Evolutionary conservation across 2,113 vertebrate genomes (phyloP).

Genomic region (Apodemus sylvaticus): DNA sequence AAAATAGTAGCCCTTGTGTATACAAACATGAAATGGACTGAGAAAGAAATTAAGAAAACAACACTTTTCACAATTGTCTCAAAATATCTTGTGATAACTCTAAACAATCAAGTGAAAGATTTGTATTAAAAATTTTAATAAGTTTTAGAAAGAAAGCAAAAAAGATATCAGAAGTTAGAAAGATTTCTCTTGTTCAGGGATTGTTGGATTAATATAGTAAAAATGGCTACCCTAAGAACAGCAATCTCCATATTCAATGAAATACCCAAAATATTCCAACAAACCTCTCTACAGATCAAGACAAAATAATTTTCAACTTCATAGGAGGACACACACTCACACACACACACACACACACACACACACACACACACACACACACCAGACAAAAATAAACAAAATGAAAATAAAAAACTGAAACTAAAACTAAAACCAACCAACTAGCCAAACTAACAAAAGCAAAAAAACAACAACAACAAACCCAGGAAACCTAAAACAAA

Average conservation of each 20-base stretch:
- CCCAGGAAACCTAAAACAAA: neutral
- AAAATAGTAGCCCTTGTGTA: neutral
- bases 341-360: neutral
- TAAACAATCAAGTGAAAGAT: neutral
- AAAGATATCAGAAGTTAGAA: neutral
- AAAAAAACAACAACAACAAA: no score
- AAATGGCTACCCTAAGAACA: neutral
- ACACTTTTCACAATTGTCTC: neutral
- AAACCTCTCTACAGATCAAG: neutral
- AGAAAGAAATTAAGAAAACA: neutral
- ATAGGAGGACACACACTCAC: neutral
- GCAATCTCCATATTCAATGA: neutral
- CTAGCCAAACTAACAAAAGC: no score
- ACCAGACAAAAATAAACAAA: neutral
- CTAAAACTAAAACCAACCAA: no score
- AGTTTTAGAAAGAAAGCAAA: neutral
- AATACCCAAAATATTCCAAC: neutral
- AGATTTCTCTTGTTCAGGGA: neutral
- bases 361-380: no score
- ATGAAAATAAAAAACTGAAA: no score
- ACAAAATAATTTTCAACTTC: neutral
- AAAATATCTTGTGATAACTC: neutral
- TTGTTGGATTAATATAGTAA: neutral
- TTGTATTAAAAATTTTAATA: neutral
- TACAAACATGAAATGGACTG: neutral